Evolutionary conservation across 2,797 vertebrate species (phyloP).

Genomic region (Ctenosaura bakeri): DNA sequence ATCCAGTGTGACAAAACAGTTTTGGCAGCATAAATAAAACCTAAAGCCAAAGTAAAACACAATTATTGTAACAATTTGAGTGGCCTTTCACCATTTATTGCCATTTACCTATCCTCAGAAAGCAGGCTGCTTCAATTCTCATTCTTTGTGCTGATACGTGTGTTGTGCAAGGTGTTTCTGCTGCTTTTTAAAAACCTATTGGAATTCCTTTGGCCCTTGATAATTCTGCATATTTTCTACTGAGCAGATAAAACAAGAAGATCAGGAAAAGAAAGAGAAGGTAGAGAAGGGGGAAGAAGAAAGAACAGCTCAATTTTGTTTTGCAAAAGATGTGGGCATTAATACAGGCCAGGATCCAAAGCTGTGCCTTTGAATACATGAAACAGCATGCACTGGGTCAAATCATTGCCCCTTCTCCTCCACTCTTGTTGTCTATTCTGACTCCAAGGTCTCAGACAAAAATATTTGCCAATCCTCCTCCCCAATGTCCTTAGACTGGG

Average conservation of each 20-base stretch:
- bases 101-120: conserved; percentile 50
- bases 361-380: background rate
- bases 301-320: background rate
- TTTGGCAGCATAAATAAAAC: conserved; percentile 74
- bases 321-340: background rate
- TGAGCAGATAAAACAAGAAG: conserved; percentile 36
- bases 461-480: background rate
- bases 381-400: background rate
- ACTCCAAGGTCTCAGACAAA: background rate
- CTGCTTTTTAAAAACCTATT: conserved; percentile 46
- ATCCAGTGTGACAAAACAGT: conserved; percentile 74
- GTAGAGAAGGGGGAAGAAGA: background rate
- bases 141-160: conserved; percentile 60
- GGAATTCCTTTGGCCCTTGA: conserved; percentile 19
- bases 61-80: conserved; percentile 65
- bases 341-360: background rate
- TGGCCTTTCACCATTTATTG: conserved; percentile 27
- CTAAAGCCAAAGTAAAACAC: conserved; percentile 72
- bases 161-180: conserved; percentile 63
- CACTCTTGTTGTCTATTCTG: background rate
- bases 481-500: background rate
- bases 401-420: background rate
- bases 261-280: conserved; percentile 9
- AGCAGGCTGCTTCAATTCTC: conserved; percentile 52
- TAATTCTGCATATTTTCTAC: conserved; percentile 15